Conservation (phyloP, 2,113 vertebrate genomes). For the Condylura cristata region DNA sequence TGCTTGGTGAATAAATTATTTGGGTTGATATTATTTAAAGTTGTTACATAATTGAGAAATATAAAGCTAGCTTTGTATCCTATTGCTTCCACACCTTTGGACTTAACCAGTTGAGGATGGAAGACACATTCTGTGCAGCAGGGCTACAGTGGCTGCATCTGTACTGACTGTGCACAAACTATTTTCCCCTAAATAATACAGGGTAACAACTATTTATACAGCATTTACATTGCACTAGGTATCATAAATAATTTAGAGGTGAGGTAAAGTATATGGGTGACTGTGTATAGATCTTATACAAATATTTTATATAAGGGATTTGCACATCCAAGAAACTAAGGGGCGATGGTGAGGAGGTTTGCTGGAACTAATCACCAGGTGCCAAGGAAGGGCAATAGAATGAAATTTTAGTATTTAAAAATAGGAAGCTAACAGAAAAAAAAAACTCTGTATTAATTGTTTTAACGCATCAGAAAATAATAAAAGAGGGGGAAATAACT, state of each 20-base stretch:
- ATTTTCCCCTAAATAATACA: background rate
- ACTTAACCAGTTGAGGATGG: background rate
- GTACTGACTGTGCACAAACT: background rate
- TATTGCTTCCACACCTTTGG: background rate
- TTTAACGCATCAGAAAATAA: background rate
- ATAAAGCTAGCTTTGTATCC: background rate
- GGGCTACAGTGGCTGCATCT: background rate
- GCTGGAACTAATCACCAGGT: background rate
- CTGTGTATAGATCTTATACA: background rate
- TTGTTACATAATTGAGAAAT: background rate
- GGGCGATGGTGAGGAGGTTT: no score
- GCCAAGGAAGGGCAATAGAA: background rate
- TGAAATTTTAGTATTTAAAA: background rate
- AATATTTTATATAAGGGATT: background rate
- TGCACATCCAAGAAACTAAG: background rate
- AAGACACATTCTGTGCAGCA: background rate
- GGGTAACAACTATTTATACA: background rate
- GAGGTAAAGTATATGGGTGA: background rate
- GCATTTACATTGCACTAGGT: background rate
- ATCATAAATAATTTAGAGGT: background rate
- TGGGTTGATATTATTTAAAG: background rate
- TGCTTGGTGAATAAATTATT: background rate
- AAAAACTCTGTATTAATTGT: background rate
- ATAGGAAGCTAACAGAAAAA: conserved; percentile 5
- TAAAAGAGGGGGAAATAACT: background rate